A percentile compares a stretch with the other conserved stretches of the same genome.
Evolutionary conservation across 2,797 vertebrate species (phyloP).

Genomic region (Glossophaga mutica): DNA sequence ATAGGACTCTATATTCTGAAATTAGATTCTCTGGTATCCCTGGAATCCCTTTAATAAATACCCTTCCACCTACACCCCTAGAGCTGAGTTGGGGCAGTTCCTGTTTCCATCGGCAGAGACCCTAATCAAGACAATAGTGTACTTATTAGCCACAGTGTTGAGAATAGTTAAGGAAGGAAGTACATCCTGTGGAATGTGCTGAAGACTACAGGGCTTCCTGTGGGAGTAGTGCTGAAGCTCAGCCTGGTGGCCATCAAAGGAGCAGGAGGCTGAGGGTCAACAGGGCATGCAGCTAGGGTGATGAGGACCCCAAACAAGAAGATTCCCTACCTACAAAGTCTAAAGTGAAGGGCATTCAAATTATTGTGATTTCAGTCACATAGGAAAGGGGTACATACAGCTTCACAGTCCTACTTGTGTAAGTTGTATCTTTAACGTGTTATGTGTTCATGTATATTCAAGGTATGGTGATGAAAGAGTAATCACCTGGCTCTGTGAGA

Average conservation of each 20-base stretch:
- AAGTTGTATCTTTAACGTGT: not conserved
- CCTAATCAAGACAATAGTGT: not conserved
- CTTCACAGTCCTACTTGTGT: not conserved
- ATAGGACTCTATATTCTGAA: not conserved
- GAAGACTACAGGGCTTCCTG: not conserved
- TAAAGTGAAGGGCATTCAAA: not conserved
- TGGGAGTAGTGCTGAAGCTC: not conserved
- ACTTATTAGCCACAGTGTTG: not conserved
- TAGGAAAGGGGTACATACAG: not conserved
- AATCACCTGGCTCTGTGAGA: not conserved
- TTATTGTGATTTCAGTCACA: not conserved
- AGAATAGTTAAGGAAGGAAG: conserved; percentile 29
- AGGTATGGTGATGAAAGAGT: not conserved
- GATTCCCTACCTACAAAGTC: not conserved
- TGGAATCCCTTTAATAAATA: not conserved
- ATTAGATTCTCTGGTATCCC: not conserved
- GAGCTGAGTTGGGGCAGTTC: not conserved
- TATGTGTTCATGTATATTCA: not conserved
- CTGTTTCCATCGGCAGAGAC: not conserved
- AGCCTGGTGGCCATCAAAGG: not conserved
- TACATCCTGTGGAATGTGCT: not conserved
- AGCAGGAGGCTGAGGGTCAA: not conserved
- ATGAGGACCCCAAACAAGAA: not conserved
- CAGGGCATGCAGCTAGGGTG: not conserved
- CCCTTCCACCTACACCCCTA: not conserved